phyloP scores from a whole-genome alignment of 2,113 vertebrate genomes.

The Burhinus oedicnemus region DNA sequence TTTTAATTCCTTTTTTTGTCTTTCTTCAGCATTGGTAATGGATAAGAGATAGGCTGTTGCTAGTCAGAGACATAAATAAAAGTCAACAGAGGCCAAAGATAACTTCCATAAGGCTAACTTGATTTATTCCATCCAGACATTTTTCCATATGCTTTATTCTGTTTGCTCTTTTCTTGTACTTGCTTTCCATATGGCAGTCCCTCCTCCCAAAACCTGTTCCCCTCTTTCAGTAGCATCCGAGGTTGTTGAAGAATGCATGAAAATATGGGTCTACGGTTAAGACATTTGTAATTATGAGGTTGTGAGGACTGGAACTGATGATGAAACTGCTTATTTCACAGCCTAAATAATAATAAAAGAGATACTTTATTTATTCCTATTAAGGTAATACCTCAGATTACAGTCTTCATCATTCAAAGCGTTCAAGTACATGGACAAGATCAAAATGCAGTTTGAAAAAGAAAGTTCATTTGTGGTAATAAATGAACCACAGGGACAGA shows the following conservation, averaged over 20 bases:
- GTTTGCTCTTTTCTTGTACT: constrained; percentile 35
- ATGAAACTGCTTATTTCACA: background rate
- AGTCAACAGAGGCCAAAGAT: constrained; percentile 5
- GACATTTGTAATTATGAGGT: background rate
- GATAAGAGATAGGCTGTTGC: background rate
- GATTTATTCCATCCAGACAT: constrained; percentile 40
- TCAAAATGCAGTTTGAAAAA: background rate
- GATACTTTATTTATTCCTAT: background rate
- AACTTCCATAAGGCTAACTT: constrained; percentile 20
- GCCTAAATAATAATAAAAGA: background rate
- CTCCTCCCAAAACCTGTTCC: constrained; percentile 23
- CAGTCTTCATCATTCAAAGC: background rate
- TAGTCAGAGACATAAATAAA: constrained; percentile 4
- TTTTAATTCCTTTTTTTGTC: background rate
- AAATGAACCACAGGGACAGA: background rate
- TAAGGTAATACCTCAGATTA: background rate
- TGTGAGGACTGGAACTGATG: background rate
- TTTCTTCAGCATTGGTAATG: background rate
- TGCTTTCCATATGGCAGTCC: constrained; percentile 33
- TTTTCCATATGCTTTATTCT: constrained; percentile 43
- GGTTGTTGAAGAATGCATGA: background rate
- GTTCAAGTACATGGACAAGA: background rate
- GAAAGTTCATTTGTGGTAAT: background rate
- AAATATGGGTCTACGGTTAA: background rate
- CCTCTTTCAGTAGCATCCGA: background rate